Evolutionary conservation across 2,888 invertebrate species (phyloP), one percentile per base, ranked within the genome.

Genomic region (Andrena hattorfiana): DNA sequence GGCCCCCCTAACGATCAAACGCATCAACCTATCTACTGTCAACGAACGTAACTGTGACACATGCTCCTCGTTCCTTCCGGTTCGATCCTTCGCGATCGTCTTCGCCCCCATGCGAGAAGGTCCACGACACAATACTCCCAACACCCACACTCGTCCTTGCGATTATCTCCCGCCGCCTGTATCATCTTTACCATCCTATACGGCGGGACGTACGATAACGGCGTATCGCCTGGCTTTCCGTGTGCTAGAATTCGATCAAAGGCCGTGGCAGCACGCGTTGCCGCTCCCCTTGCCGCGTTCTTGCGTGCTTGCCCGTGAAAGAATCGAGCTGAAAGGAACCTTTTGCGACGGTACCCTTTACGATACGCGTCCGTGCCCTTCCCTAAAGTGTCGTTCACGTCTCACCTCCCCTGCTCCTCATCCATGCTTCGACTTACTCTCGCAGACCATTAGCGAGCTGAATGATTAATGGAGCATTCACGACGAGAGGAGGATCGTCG

Each of bases 21-120:
- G 80, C 89, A 87, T 89, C 88, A 88, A 60, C 85, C 71, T 89
- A 89, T 89, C 89, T 84, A 13, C 67, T 75, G 73, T 49, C 86
- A 84, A 88, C 86, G 80, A 86, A 83, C 78, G 83, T 77, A 78
- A 84, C 32, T 80, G 79, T 73, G 73, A 75, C 79, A 62, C 23
- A 23, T 10, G 23, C n/a, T 20, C 26, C 59, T 59, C 73, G 26
- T 75, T 64, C 8, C 60, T 66, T 81, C 67, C 73, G 66, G 51
- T 69, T 70, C 56, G 20, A 7, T 63, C 54, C 23, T n/a, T 7
- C 20, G 4, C 16, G 67, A 32, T 68, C 73, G 20, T 26, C 63
- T 10, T 13, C 54, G 32, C 42, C 51, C 67, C 62, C 63, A 54
- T 49, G 56, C 59, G 35, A 54, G 26, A 60, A 30, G 1, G 3